Evolutionary conservation across 2,888 invertebrate species (phyloP), one percentile per base, ranked within the genome.

Genomic region (Clepsis dumicolana): DNA sequence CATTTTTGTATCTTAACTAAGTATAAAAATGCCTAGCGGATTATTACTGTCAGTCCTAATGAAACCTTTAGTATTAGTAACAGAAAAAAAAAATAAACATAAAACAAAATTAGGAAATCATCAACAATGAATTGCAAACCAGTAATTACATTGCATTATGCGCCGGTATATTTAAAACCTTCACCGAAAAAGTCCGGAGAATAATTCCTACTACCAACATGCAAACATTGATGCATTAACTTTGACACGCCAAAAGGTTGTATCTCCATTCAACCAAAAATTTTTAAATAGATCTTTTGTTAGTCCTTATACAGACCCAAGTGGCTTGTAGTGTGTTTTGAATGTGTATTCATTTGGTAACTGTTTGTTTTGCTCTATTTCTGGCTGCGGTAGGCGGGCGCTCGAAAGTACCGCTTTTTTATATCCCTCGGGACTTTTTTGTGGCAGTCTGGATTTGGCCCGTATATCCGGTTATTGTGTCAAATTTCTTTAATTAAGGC

Each of bases 341-440:
- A 12, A 18, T 7, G 48, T 21, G 75, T 78, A 71, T 41, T 25
- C 35, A 60, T 57, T 41, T 50, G 25, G 38, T 48, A 41, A 54
- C 53, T 27, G 29, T 44, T 64, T 48, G 52, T 84, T 78, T 77
- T 86, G 74, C 79, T 91, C 86, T 93, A 93, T 93, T 93, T 93
- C 89, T 91, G 90, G 86, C 91, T 92, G 92, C 90, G 93, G 93
- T 93, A 93, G 93, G 93, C 93, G 93, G 93, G 87, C 86, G 90
- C 85, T 89, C 85, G 83, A 85, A 85, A 89, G 88, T 84, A 85
- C 80, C 82, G 81, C 77, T 80, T 89, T 90, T 90, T 88, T 87
- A 82, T 82, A 77, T 80, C 81, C 83, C 86, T 87, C 86, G 80
- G 82, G 76, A 76, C 81, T 87, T 90, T 90, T 89, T 81, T 81